A percentile compares a stretch with the other conserved stretches of the same genome.
Conservation (phyloP, 2,113 vertebrate species). For the Phrynosoma blainvillii region DNA sequence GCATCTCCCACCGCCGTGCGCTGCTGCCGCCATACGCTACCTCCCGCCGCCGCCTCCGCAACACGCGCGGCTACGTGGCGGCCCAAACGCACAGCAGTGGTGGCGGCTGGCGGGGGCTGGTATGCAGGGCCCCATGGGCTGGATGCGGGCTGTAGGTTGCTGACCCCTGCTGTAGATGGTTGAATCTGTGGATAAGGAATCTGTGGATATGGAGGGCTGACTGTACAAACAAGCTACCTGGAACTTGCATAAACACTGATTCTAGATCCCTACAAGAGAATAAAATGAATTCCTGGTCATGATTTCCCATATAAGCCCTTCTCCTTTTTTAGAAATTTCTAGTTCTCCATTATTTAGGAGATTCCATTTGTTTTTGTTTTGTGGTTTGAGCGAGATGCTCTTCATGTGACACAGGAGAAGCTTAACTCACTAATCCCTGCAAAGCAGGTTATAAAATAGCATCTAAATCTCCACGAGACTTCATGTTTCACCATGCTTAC, state of each 20-base stretch:
- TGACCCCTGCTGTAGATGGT: too few species aligned
- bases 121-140: too few species aligned
- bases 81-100: too few species aligned
- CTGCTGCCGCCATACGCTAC: too few species aligned
- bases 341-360: neutral
- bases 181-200: too few species aligned
- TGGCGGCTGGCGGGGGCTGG: too few species aligned
- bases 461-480: conserved; percentile 11
- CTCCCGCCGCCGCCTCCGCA: too few species aligned
- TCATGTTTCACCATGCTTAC: neutral
- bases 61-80: too few species aligned
- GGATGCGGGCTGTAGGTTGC: too few species aligned
- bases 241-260: neutral
- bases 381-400: neutral
- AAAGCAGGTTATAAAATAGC: conserved; percentile 18
- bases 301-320: neutral
- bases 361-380: neutral
- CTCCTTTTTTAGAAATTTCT: neutral
- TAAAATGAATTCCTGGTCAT: neutral
- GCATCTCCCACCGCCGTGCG: too few species aligned
- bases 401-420: conserved; percentile 18
- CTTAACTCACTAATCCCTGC: conserved; percentile 23
- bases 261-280: neutral
- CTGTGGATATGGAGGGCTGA: too few species aligned
- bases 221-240: neutral